Percentiles rank a stretch among this genome's conserved stretches.
These are phyloP conservation scores for Heliconius sara DNA, from an alignment of 2,888 invertebrate species.

Conservation along the genomic window DNA sequence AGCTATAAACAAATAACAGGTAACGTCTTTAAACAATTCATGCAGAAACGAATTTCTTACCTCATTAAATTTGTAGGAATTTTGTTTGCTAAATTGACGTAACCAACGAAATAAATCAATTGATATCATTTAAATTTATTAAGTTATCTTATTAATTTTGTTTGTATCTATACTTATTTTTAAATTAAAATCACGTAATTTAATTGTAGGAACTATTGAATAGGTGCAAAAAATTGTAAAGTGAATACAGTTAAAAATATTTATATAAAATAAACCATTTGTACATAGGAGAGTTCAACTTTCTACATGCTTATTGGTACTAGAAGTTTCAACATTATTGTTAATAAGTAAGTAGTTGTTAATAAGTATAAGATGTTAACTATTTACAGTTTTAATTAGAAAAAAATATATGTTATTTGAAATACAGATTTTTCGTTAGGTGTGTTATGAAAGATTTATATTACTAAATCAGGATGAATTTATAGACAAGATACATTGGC, in stretches of 20 bases:
- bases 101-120: neutral
- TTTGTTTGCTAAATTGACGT: neutral
- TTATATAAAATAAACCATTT: neutral
- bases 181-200: neutral
- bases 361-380: neutral
- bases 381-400: neutral
- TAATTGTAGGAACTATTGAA: neutral
- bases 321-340: neutral
- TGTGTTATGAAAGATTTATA: neutral
- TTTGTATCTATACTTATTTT: neutral
- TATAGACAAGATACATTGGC: slow-evolving; percentile 12
- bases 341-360: neutral
- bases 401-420: neutral
- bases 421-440: neutral
- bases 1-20: neutral
- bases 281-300: neutral
- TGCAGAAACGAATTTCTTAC: slow-evolving; percentile 4
- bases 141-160: neutral
- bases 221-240: slow-evolving; percentile 1
- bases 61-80: slow-evolving; percentile 5
- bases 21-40: neutral
- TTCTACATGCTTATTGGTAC: neutral
- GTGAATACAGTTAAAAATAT: neutral
- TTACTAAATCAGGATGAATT: neutral
- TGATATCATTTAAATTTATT: slow-evolving; percentile 7